phyloP scores from a whole-genome alignment of 2,113 vertebrate genomes.

The Sapayoa aenigma region DNA sequence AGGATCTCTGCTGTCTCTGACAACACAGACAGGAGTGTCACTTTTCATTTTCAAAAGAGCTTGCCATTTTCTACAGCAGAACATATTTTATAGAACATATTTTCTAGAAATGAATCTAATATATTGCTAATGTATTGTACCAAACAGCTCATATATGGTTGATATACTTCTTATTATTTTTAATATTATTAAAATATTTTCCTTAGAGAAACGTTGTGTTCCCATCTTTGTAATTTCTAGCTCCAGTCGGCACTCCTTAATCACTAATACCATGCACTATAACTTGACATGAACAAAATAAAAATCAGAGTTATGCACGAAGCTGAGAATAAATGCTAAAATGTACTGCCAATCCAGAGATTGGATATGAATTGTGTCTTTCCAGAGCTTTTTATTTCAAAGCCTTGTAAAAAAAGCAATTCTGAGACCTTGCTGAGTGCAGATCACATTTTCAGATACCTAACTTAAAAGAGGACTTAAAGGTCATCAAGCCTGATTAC shows the following conservation, averaged over 20 bases:
- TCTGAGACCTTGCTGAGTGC: background rate
- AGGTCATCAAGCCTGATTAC: conserved; percentile 65
- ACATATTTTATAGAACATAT: background rate
- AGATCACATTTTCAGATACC: conserved; percentile 43
- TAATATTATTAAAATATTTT: background rate
- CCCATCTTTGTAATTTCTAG: background rate
- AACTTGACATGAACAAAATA: background rate
- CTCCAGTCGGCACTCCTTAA: background rate
- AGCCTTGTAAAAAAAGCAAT: background rate
- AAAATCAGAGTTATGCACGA: background rate
- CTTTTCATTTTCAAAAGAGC: background rate
- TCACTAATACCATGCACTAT: background rate
- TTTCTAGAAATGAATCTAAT: background rate
- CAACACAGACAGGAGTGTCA: background rate
- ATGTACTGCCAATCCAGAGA: background rate
- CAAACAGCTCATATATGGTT: background rate
- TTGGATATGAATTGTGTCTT: background rate
- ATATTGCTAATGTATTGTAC: background rate
- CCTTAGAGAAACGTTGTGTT: background rate
- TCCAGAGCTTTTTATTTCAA: background rate
- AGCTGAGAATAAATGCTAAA: background rate
- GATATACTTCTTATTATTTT: background rate
- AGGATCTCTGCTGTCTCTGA: background rate
- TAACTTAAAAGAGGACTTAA: conserved; percentile 58
- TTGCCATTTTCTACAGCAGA: background rate